Percentiles rank a stretch among this genome's conserved stretches.
These are phyloP conservation scores for Petrophora chlorosata DNA, from an alignment of 2,888 invertebrate species.

Conservation along the genomic window DNA sequence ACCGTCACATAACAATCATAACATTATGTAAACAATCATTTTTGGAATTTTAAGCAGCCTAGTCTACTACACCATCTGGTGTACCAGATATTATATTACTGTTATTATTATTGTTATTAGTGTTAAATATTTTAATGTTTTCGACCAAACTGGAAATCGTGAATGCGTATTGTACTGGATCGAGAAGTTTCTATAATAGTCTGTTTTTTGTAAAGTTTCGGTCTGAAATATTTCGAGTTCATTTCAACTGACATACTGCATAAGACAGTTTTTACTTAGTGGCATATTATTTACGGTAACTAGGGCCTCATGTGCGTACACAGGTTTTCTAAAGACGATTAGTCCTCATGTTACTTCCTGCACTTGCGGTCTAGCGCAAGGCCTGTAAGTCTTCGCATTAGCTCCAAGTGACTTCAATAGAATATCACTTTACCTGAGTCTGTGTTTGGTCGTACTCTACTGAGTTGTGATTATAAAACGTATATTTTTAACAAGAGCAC, in stretches of 20 bases:
- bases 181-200: no score
- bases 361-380: slow-evolving; percentile 54
- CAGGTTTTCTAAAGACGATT: slow-evolving; percentile 43
- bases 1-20: slow-evolving; percentile 8
- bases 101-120: no score
- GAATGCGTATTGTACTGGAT: no score
- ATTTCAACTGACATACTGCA: no score
- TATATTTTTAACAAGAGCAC: no score
- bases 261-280: no score
- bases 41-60: slow-evolving; percentile 17
- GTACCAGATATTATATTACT: no score
- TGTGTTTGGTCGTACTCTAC: no score
- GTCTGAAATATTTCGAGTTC: no score
- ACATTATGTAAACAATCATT: slow-evolving; percentile 12
- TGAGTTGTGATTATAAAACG: background rate
- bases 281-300: background rate
- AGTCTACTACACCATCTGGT: background rate
- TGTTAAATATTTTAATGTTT: background rate
- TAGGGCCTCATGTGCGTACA: slow-evolving; percentile 9
- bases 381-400: slow-evolving; percentile 40
- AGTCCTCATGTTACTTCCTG: slow-evolving; percentile 55
- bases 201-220: no score
- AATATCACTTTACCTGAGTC: slow-evolving; percentile 14
- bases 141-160: no score
- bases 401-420: slow-evolving; percentile 20